Evolutionary conservation across 2,113 vertebrate species (phyloP).

Genomic region (Mystacornis crossleyi): DNA sequence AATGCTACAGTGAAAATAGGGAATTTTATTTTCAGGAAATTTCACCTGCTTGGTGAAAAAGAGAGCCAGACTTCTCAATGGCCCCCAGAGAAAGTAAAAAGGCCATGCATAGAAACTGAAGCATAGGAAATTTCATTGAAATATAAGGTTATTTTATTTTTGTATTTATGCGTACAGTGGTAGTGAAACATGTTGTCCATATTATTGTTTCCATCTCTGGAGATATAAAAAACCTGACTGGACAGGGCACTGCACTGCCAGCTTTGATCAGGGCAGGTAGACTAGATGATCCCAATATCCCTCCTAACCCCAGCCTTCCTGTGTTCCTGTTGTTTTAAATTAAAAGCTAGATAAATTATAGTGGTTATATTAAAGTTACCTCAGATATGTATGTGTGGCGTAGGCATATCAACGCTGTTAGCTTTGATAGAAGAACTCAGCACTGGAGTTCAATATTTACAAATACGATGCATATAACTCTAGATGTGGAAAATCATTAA

Average conservation of each 20-base stretch:
- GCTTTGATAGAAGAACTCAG: background rate
- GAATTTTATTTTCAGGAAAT: background rate
- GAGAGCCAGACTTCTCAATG: background rate
- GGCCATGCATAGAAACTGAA: background rate
- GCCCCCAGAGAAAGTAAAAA: background rate
- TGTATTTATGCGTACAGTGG: background rate
- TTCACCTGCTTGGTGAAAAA: background rate
- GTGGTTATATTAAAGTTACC: background rate
- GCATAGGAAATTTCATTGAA: background rate
- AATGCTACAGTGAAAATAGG: background rate
- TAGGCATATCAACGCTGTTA: background rate
- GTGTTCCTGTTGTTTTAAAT: background rate
- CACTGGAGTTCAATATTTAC: background rate
- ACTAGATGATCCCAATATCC: background rate
- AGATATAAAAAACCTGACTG: background rate
- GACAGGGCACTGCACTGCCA: background rate
- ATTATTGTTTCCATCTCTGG: background rate
- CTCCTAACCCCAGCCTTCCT: background rate
- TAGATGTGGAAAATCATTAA: background rate
- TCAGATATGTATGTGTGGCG: background rate
- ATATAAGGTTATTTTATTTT: background rate
- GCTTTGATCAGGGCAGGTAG: background rate
- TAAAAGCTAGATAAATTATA: background rate
- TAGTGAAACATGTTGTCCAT: background rate
- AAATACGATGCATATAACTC: background rate